phyloP scores from a whole-genome alignment of 2,113 vertebrate genomes.

The Procavia capensis region DNA sequence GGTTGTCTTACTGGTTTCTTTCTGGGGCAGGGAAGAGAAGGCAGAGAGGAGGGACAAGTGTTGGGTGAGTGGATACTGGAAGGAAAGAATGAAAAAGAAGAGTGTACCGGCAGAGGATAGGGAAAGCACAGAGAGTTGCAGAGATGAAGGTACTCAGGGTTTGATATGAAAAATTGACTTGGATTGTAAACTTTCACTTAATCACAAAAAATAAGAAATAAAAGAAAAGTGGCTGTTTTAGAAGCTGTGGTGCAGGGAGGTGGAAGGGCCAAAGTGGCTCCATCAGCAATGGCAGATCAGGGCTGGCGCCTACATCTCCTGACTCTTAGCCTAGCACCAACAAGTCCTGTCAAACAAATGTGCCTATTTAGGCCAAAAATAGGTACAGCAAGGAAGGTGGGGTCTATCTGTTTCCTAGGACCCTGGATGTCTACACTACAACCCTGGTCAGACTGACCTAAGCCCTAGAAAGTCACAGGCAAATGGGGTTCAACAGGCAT shows the following conservation, averaged over 20 bases:
- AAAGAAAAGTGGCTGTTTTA: no score
- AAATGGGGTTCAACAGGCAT: background rate
- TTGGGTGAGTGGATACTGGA: no score
- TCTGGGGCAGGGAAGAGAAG: no score
- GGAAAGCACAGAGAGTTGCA: no score
- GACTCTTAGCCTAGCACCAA: background rate
- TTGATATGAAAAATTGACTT: no score
- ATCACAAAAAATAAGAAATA: no score
- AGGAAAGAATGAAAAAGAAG: no score
- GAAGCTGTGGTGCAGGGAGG: background rate
- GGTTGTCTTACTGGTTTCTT: no score
- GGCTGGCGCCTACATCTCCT: background rate
- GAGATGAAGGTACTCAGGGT: no score
- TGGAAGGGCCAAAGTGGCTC: background rate
- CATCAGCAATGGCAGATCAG: background rate
- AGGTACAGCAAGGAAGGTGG: background rate
- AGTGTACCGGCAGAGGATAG: no score
- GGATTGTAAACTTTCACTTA: no score
- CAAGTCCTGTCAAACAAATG: background rate
- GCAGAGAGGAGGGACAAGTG: no score
- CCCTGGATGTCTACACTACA: background rate
- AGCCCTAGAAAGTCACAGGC: background rate
- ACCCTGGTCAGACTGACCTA: background rate
- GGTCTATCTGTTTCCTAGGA: background rate
- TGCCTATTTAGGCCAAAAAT: background rate